phyloP scores from a whole-genome alignment of 2,888 invertebrate species.

The Apamea sordens region DNA sequence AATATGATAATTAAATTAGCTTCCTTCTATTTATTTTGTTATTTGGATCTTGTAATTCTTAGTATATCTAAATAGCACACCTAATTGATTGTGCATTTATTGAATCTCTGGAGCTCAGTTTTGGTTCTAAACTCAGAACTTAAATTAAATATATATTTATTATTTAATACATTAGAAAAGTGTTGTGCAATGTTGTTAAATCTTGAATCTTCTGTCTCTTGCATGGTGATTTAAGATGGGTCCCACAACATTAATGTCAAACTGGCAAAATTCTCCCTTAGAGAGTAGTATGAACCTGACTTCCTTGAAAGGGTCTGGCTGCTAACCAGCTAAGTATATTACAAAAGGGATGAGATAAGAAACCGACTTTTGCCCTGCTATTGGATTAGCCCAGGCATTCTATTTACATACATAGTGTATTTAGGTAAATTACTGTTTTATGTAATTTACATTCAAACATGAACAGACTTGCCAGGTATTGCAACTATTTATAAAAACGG shows the following conservation, averaged over 20 bases:
- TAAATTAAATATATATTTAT: neutral
- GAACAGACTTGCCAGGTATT: slow-evolving; percentile 16
- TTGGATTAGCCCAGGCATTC: slow-evolving; percentile 9
- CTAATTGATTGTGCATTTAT: slow-evolving; percentile 1
- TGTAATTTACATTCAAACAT: slow-evolving; percentile 20
- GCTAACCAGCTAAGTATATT: neutral
- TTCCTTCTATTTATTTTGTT: slow-evolving; percentile 25
- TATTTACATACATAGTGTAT: slow-evolving; percentile 11
- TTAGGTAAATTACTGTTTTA: slow-evolving; percentile 10
- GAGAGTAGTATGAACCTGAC: neutral
- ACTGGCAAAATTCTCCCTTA: neutral
- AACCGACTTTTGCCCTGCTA: slow-evolving; percentile 8
- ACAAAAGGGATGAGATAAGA: slow-evolving; percentile 6
- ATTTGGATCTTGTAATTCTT: slow-evolving; percentile 26
- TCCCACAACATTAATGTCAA: neutral
- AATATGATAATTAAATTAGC: slow-evolving; percentile 38
- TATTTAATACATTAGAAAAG: slow-evolving; percentile 6
- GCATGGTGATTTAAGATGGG: neutral
- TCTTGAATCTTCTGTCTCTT: neutral
- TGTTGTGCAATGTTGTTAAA: neutral
- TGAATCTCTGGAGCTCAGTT: neutral
- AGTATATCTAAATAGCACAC: neutral
- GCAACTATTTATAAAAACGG: slow-evolving; percentile 39
- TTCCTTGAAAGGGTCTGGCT: neutral
- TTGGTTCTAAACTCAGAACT: neutral